Conservation (phyloP, 2,113 vertebrate genomes). For the Bucco capensis region DNA sequence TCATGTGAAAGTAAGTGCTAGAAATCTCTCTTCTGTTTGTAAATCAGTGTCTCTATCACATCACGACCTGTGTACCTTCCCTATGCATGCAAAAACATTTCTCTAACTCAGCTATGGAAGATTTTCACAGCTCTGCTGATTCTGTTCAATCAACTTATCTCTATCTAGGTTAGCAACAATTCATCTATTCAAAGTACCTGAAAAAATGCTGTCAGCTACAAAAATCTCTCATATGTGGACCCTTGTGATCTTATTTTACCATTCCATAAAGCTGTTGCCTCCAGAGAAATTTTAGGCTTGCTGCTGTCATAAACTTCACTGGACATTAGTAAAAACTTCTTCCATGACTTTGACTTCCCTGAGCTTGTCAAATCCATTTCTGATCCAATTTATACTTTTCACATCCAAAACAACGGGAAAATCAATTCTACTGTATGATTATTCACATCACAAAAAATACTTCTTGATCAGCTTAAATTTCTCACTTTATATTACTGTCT, state of each 20-base stretch:
- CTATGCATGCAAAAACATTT: not conserved
- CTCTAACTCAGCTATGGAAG: accelerated
- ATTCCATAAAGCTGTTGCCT: not conserved
- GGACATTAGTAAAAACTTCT: not conserved
- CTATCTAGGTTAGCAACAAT: not conserved
- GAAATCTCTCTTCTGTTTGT: not conserved
- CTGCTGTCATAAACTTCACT: not conserved
- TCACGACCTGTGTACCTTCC: not conserved
- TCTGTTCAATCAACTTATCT: not conserved
- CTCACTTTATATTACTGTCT: not conserved
- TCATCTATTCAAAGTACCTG: not conserved
- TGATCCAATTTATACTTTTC: not conserved
- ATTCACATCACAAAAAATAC: not conserved
- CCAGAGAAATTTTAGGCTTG: not conserved
- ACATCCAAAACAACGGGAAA: not conserved
- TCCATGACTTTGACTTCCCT: not conserved
- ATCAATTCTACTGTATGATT: not conserved
- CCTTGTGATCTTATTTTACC: not conserved
- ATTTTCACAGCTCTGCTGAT: not conserved
- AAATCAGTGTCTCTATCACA: not conserved
- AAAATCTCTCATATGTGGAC: not conserved
- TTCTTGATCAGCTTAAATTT: not conserved
- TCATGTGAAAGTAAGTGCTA: not conserved
- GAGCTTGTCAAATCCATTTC: not conserved
- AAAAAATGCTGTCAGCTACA: not conserved